Base-by-base conservation (phyloP, 2,797 vertebrate genomes). In the Avahi laniger region DNA sequence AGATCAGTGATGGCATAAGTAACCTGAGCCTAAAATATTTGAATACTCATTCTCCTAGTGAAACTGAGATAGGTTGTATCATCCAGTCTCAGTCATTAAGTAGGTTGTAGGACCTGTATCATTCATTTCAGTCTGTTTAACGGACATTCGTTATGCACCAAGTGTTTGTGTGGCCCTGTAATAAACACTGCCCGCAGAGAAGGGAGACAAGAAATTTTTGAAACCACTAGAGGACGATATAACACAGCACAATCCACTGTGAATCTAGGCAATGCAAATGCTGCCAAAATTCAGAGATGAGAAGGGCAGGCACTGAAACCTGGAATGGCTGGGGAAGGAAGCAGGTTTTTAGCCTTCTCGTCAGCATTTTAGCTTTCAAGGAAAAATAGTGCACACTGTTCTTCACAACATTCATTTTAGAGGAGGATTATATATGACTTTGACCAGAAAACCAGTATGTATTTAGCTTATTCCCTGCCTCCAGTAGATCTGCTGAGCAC, bases 151-250 rank as follows among this genome's bases (percentile, higher is more conserved):
- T 81, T 67, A 63, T 88, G 67, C n/a, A 61, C 54, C 7, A 11
- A 73, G 35, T 43, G 2, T 81, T n/a, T 67, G 11, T 33, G 18
- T 30, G 69, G 75, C 50, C 17, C 43, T 86, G 63, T 63, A 78
- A 65, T 52, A 78, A 91, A 88, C 14, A 18, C 61, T 79, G 72
- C n/a, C 54, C 26, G 79, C 43, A 67, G 59, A 54, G 63, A 97
- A 63, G 43, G 50, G 15, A 88, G 35, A 78, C 1, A 26, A 63
- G 48, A 59, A 38, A 91, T 14, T 8, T 78, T 82, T 91, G 85
- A 89, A 89, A 65, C 97, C 97, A 96, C 97, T 96, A 98, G 97
- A 95, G 97, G 97, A 91, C 95, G 72, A 86, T 78, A 78, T 94
- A 95, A 95, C 30, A 95, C 96, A 97, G 83, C 41, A 79, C 4